Percentiles rank a stretch among this genome's conserved stretches.
These are phyloP conservation scores for Macaria notata DNA, from an alignment of 2,888 invertebrate genomes.

Conservation along the genomic window DNA sequence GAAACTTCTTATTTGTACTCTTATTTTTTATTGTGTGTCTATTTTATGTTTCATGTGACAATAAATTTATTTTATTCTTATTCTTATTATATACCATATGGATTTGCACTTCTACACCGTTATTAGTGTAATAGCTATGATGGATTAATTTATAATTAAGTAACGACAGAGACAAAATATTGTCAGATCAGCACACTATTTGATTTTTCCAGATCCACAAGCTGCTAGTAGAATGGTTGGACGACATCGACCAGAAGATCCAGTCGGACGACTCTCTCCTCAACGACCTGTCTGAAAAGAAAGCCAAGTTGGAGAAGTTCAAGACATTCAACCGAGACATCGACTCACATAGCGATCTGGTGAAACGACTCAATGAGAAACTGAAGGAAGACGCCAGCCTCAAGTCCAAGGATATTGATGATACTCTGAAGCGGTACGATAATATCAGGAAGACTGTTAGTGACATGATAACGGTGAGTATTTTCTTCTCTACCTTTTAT, in stretches of 20 bases:
- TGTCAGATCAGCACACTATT: no score
- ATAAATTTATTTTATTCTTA: no score
- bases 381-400: constrained; percentile 86
- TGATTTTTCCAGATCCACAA: constrained; percentile 84
- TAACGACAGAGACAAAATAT: no score
- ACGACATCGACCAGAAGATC: constrained; percentile 93
- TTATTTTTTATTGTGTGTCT: no score
- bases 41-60: no score
- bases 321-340: constrained; percentile 92
- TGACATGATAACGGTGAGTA: constrained; percentile 84
- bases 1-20: no score
- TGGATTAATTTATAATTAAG: no score
- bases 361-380: constrained; percentile 89
- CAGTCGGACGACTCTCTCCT: constrained; percentile 87
- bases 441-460: constrained; percentile 85
- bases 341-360: constrained; percentile 88
- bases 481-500: constrained; percentile 1
- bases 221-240: constrained; percentile 92
- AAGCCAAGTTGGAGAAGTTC: constrained; percentile 93
- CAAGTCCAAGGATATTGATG: constrained; percentile 86
- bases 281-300: constrained; percentile 95
- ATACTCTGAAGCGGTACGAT: constrained; percentile 87
- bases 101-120: no score
- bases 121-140: no score
- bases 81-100: no score